phyloP scores from a whole-genome alignment of 2,888 invertebrate species.

The Hypomecis punctinalis region DNA sequence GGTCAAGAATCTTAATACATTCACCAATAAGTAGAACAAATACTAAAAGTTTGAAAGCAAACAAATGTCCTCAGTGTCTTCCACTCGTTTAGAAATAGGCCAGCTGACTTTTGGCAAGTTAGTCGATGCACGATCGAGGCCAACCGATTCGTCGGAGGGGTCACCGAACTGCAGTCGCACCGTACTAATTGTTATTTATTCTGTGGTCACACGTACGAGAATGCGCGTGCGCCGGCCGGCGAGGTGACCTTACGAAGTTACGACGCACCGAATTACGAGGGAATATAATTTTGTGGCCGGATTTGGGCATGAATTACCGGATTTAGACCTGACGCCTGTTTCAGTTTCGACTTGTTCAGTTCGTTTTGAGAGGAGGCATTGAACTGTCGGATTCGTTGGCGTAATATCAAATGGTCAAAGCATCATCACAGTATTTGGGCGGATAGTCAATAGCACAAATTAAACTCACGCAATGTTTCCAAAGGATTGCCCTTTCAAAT shows the following conservation, averaged over 20 bases:
- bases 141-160: constrained; percentile 54
- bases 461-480: not conserved
- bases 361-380: constrained; percentile 8
- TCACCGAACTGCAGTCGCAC: constrained; percentile 64
- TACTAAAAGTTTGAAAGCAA: constrained; percentile 4
- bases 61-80: not conserved
- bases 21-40: not conserved
- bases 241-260: constrained; percentile 36
- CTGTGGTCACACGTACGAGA: constrained; percentile 25
- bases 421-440: not conserved
- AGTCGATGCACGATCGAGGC: constrained; percentile 38
- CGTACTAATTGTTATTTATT: not conserved
- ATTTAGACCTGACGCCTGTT: constrained; percentile 20
- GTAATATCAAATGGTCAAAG: constrained; percentile 10
- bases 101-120: constrained; percentile 38
- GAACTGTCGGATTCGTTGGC: constrained; percentile 15
- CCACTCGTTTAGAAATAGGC: constrained; percentile 11
- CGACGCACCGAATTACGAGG: constrained; percentile 25
- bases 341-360: constrained; percentile 8
- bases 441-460: not conserved
- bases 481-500: not conserved
- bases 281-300: constrained; percentile 19
- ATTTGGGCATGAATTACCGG: constrained; percentile 21
- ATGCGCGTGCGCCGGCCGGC: constrained; percentile 31
- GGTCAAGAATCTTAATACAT: not conserved